These are phyloP conservation scores for Turritopsis dohrnii DNA, from an alignment of 30 jellyfish, hydroid and myxozoan species.

Conservation along the genomic window DNA sequence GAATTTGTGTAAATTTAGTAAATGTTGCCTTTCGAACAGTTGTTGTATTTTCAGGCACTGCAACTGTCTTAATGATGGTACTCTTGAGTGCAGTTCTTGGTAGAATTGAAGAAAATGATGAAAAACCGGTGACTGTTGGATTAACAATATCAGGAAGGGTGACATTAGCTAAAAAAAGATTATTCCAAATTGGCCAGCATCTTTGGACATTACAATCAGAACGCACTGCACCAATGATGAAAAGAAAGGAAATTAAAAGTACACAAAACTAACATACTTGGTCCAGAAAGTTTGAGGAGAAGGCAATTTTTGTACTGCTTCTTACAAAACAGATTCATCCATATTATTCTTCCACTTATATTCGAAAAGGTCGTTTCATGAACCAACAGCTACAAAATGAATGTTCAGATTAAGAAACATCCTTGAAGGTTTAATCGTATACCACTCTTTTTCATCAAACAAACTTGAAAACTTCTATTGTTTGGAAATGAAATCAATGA, in stretches of 20 bases:
- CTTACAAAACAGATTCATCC: not conserved
- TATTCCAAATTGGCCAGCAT: not conserved
- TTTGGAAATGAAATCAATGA: too few species aligned
- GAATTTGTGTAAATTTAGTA: too few species aligned
- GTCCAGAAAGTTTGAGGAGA: not conserved
- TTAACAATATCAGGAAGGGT: not conserved
- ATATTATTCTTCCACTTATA: not conserved
- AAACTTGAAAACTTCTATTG: too few species aligned
- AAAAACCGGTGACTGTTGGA: not conserved
- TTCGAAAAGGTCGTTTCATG: not conserved
- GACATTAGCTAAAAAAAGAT: not conserved
- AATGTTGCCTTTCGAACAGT: too few species aligned
- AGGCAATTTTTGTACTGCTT: not conserved
- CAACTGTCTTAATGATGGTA: not conserved
- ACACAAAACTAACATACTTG: not conserved
- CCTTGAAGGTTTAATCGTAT: too few species aligned
- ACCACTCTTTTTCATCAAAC: too few species aligned
- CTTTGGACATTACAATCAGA: not conserved
- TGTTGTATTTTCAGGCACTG: not conserved
- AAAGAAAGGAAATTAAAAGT: not conserved
- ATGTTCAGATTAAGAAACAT: too few species aligned
- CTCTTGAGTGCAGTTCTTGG: not conserved
- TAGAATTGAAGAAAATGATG: not conserved
- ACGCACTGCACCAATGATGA: not conserved
- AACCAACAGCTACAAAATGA: not conserved